Evolutionary conservation across 1,140 invertebrate species (phyloP).

Genomic region (Gryon sp.): DNA sequence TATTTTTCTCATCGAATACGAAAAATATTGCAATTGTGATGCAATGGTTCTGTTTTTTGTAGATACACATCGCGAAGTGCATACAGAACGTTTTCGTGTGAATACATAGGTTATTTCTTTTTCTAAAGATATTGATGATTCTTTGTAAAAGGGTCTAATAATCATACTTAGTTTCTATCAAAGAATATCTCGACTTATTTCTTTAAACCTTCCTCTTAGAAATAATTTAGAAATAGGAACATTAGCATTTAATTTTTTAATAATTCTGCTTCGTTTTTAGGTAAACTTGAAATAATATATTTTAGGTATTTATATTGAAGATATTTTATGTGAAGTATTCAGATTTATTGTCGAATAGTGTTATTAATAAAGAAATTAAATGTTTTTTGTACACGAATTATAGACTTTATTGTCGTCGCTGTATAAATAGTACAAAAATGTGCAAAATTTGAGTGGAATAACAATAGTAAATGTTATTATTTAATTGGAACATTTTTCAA

Average conservation of each 20-base stretch:
- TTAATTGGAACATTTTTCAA: slow-evolving; percentile 89
- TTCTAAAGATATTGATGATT: slow-evolving; percentile 79
- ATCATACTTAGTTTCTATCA: slow-evolving; percentile 80
- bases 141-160: slow-evolving; percentile 80
- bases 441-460: neutral
- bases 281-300: no score
- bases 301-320: no score
- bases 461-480: slow-evolving; percentile 76
- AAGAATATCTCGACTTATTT: slow-evolving; percentile 54
- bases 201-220: neutral
- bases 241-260: no score
- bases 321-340: no score
- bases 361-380: no score
- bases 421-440: slow-evolving; percentile 27
- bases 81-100: slow-evolving; percentile 79
- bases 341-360: no score
- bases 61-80: slow-evolving; percentile 74
- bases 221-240: no score
- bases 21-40: slow-evolving; percentile 75
- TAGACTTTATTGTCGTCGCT: neutral
- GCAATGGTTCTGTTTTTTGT: slow-evolving; percentile 79
- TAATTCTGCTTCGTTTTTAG: no score
- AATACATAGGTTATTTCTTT: slow-evolving; percentile 76
- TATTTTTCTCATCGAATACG: slow-evolving; percentile 78
- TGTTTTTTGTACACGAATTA: neutral